phyloP scores from a whole-genome alignment of 37 sponge, comb jelly and placozoan genomes.

The Tethya wilhelma region DNA sequence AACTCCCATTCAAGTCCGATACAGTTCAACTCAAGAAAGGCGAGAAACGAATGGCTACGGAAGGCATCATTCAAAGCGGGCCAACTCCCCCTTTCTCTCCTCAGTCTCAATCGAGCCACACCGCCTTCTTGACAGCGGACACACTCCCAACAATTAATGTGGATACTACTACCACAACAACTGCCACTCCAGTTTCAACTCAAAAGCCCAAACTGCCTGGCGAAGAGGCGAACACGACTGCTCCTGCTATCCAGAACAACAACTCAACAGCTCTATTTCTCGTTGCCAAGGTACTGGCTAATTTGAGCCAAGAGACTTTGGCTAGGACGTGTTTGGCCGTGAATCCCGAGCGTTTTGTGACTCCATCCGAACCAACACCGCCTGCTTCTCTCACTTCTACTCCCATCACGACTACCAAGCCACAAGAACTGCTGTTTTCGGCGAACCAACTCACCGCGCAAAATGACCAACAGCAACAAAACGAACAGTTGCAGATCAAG shows the following conservation, averaged over 20 bases:
- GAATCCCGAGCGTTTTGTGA: constrained; percentile 65
- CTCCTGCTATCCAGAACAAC: constrained; percentile 4
- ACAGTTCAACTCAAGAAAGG: not conserved
- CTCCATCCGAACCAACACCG: constrained; percentile 65
- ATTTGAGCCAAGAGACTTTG: constrained; percentile 82
- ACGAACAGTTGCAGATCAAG: not conserved
- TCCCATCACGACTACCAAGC: constrained; percentile 33
- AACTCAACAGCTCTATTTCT: constrained; percentile 74
- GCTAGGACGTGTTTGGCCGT: constrained; percentile 69
- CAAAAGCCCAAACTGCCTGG: not conserved
- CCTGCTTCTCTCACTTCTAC: constrained; percentile 55
- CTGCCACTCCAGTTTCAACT: not conserved
- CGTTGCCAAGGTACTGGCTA: constrained; percentile 86
- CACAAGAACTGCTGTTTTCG: not conserved
- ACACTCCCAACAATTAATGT: constrained; percentile 56
- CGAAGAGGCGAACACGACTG: constrained; percentile 9
- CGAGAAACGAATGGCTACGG: constrained; percentile 53
- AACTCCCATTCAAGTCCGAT: no score
- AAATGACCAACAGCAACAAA: not conserved
- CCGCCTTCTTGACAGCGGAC: constrained; percentile 62
- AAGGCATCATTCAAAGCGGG: constrained; percentile 60
- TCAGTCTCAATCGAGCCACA: constrained; percentile 54
- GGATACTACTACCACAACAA: not conserved
- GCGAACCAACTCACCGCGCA: not conserved
- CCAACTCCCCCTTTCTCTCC: constrained; percentile 86